Conservation (phyloP, 2,888 invertebrate genomes). For the Ornithoptera alexandrae region DNA sequence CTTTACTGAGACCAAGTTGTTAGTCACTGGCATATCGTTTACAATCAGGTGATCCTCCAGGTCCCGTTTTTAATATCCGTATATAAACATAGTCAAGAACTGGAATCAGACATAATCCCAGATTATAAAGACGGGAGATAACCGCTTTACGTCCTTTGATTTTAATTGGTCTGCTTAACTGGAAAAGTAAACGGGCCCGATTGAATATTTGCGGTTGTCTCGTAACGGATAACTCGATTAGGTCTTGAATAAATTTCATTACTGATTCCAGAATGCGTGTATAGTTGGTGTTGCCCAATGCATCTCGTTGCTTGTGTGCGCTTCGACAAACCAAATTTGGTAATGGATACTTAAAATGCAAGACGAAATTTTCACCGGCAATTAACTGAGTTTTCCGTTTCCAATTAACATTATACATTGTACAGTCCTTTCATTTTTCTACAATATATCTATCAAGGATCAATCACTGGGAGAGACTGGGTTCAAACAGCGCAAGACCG, state of each 20-base stretch:
- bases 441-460: no score
- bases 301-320: constrained; percentile 9
- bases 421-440: no score
- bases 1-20: no score
- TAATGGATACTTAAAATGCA: constrained; percentile 21
- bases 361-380: constrained; percentile 13
- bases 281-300: constrained; percentile 22
- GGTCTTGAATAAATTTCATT: constrained; percentile 31
- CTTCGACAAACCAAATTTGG: constrained; percentile 25
- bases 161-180: constrained; percentile 44
- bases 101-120: constrained; percentile 44
- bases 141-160: constrained; percentile 45
- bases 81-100: constrained; percentile 32
- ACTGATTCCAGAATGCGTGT: constrained; percentile 27
- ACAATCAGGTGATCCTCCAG: no score
- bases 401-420: constrained; percentile 1
- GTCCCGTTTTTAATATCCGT: constrained; percentile 30
- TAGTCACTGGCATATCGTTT: no score
- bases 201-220: constrained; percentile 30
- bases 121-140: constrained; percentile 53
- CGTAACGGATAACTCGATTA: constrained; percentile 30
- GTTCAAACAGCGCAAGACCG: no score
- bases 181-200: constrained; percentile 33
- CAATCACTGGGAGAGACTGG: no score
- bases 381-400: background rate